These are phyloP conservation scores for Marmota monax DNA, from an alignment of 2,113 vertebrate species.

Conservation along the genomic window DNA sequence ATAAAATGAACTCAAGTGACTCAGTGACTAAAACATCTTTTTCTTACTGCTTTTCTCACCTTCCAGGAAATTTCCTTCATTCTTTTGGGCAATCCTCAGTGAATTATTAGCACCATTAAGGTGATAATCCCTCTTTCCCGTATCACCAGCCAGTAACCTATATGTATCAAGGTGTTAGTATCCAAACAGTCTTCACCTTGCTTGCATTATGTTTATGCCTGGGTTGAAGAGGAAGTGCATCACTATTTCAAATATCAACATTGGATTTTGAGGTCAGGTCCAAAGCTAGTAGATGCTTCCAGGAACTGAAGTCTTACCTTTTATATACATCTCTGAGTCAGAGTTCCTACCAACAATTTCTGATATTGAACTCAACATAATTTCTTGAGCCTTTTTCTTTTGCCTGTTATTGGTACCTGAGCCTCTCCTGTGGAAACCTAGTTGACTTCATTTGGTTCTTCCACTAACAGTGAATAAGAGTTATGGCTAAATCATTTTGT, in stretches of 20 bases:
- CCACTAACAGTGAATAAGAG: not conserved
- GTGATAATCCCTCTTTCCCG: not conserved
- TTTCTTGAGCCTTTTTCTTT: not conserved
- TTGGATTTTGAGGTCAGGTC: not conserved
- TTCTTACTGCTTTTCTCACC: slow-evolving; percentile 21
- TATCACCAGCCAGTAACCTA: not conserved
- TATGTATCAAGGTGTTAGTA: not conserved
- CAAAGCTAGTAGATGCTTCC: not conserved
- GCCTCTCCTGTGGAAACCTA: not conserved
- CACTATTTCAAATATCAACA: not conserved
- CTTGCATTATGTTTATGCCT: not conserved
- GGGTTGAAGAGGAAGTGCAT: not conserved
- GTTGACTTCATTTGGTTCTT: not conserved
- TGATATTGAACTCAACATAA: not conserved
- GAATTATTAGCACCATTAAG: not conserved
- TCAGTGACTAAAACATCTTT: not conserved
- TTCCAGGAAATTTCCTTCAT: not conserved
- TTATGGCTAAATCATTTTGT: slow-evolving; percentile 24
- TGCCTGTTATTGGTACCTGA: not conserved
- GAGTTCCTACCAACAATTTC: not conserved
- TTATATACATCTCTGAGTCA: not conserved
- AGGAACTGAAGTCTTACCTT: not conserved
- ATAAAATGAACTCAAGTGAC: not conserved
- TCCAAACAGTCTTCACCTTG: not conserved
- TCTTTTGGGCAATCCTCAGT: not conserved